Evolutionary conservation across 1,140 invertebrate species (phyloP).

Genomic region (Drosophila rufa): DNA sequence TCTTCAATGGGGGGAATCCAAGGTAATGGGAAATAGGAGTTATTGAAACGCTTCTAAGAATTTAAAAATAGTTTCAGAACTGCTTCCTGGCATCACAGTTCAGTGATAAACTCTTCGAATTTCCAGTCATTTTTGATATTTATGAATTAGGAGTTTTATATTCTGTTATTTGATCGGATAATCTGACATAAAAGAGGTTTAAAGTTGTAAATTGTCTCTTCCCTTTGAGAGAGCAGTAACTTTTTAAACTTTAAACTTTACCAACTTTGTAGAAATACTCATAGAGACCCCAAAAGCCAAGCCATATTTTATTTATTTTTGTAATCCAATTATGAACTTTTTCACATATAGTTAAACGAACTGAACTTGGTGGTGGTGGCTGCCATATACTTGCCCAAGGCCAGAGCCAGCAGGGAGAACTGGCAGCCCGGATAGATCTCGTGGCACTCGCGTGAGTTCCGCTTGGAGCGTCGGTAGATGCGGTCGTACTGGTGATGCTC

Average conservation of each 20-base stretch:
- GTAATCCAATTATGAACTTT: not conserved
- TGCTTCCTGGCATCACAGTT: too few relatives aligned
- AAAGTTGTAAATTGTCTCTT: too few relatives aligned
- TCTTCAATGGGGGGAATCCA: not conserved
- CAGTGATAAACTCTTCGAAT: too few relatives aligned
- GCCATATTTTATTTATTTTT: constrained; percentile 5
- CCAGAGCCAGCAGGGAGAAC: constrained; percentile 90
- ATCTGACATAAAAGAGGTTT: too few relatives aligned
- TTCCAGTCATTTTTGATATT: too few relatives aligned
- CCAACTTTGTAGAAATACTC: not conserved
- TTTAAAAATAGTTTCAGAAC: too few relatives aligned
- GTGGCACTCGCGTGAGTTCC: constrained; percentile 86
- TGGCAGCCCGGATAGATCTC: constrained; percentile 88
- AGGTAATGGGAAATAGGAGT: too few relatives aligned
- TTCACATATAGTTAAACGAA: constrained; percentile 65
- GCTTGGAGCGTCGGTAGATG: constrained; percentile 65
- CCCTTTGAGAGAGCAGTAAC: too few relatives aligned
- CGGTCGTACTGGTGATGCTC: constrained; percentile 69
- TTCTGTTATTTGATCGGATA: too few relatives aligned
- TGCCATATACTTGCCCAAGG: constrained; percentile 88
- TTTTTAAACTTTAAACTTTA: not conserved
- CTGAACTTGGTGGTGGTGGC: constrained; percentile 58
- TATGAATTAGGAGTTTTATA: too few relatives aligned
- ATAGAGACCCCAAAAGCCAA: too few relatives aligned
- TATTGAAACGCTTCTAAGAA: too few relatives aligned